A percentile compares a stretch with the other conserved stretches of the same genome.
These are phyloP conservation scores for Protosalanx chinensis DNA, from an alignment of 2,797 vertebrate species.

Conservation along the genomic window DNA sequence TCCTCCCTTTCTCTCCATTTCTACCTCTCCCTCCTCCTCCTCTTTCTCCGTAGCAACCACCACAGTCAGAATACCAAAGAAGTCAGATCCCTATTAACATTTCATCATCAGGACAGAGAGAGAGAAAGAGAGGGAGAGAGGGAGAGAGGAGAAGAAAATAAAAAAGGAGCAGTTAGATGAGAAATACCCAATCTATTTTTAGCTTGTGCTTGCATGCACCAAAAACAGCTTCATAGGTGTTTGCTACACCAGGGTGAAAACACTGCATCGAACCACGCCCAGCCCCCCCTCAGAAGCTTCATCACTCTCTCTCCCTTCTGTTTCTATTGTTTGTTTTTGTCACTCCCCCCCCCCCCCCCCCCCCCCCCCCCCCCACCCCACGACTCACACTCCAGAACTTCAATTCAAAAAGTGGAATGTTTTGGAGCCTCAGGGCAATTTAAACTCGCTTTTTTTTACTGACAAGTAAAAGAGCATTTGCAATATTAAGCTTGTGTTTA, in stretches of 20 bases:
- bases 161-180: conserved; percentile 31
- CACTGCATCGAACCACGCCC: conserved; percentile 37
- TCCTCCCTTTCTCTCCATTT: not conserved
- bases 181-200: conserved; percentile 54
- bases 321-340: conserved; percentile 16
- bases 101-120: conserved; percentile 34
- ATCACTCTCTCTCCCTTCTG: conserved; percentile 18
- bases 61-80: conserved; percentile 34
- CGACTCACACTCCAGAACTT: no score
- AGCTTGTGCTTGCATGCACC: conserved; percentile 49
- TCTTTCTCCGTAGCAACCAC: conserved; percentile 2
- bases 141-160: conserved; percentile 3
- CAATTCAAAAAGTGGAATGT: no score
- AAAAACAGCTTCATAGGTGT: conserved; percentile 34
- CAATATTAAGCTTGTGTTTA: no score
- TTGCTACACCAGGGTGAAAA: conserved; percentile 35
- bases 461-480: no score
- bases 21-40: conserved; percentile 16
- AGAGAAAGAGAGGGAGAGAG: conserved; percentile 5
- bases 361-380: not conserved
- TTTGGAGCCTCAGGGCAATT: no score
- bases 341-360: conserved; percentile 8
- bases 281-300: not conserved
- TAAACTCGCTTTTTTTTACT: no score
- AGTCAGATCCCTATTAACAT: conserved; percentile 52